These are phyloP conservation scores for Triplophysa bombifrons DNA, from an alignment of 2,797 vertebrate genomes.

Conservation along the genomic window DNA sequence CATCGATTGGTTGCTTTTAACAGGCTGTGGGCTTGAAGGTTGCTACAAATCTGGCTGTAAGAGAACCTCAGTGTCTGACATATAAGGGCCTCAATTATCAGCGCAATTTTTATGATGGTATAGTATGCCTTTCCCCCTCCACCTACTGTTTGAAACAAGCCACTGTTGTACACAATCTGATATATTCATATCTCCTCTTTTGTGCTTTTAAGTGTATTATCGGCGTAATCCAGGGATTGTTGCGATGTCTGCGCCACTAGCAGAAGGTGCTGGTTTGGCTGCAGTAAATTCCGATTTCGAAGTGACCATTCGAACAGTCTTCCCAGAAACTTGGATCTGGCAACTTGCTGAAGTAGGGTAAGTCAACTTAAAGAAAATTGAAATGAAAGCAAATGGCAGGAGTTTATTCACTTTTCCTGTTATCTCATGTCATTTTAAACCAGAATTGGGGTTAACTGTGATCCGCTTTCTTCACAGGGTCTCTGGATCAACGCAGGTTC, in stretches of 20 bases:
- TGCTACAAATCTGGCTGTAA: slow-evolving; percentile 66
- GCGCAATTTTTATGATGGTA: not conserved
- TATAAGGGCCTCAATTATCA: slow-evolving; percentile 59
- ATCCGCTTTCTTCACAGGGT: too few species aligned
- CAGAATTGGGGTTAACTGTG: too few species aligned
- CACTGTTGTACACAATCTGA: too few species aligned
- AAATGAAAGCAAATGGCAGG: too few species aligned
- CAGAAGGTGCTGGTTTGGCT: too few species aligned
- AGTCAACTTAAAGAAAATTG: slow-evolving; percentile 15
- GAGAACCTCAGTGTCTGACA: slow-evolving; percentile 61
- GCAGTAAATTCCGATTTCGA: not conserved
- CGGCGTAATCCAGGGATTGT: not conserved
- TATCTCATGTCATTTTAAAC: too few species aligned
- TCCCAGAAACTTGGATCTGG: slow-evolving; percentile 78
- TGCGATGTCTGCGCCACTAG: not conserved
- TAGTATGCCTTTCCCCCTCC: too few species aligned
- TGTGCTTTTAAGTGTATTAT: not conserved
- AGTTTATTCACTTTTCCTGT: too few species aligned
- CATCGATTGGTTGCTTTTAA: not conserved
- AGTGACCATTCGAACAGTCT: slow-evolving; percentile 64
- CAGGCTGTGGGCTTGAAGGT: slow-evolving; percentile 72
- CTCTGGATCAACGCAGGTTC: too few species aligned
- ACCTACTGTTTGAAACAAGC: not conserved
- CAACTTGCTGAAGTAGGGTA: slow-evolving; percentile 70
- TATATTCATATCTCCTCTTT: not conserved